phyloP scores from a whole-genome alignment of 2,797 vertebrate species.

The Falco rusticolus region DNA sequence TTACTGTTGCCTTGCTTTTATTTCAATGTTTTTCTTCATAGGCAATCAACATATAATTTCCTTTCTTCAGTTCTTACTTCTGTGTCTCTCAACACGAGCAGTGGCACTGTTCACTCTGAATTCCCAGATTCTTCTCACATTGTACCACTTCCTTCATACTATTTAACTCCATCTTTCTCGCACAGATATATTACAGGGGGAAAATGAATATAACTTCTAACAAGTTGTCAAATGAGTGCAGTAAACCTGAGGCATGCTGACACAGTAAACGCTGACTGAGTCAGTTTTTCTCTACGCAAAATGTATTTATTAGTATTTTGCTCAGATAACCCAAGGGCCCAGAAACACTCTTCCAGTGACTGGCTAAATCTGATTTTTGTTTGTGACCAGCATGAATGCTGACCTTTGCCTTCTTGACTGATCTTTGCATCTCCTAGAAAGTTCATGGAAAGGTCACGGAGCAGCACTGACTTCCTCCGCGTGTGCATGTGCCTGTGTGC shows the following conservation, averaged over 20 bases:
- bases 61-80: neutral
- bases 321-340: conserved; percentile 6
- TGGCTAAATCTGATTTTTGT: conserved; percentile 87
- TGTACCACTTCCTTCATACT: conserved; percentile 2
- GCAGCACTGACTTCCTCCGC: conserved; percentile 75
- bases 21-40: conserved; percentile 20
- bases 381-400: conserved; percentile 88
- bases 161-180: conserved; percentile 6
- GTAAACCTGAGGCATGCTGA: neutral
- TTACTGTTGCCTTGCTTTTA: conserved; percentile 36
- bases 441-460: conserved; percentile 94
- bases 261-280: neutral
- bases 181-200: neutral
- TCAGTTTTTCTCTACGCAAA: conserved; percentile 17
- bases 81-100: neutral
- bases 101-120: neutral
- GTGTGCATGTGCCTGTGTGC: neutral
- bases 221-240: neutral
- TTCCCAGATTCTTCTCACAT: conserved; percentile 2
- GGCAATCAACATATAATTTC: neutral
- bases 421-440: conserved; percentile 86
- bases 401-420: conserved; percentile 89
- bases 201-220: neutral
- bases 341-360: conserved; percentile 78
- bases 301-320: conserved; percentile 40